These are phyloP conservation scores for Arvicanthis niloticus DNA, from an alignment of 2,113 vertebrate species.

Conservation along the genomic window DNA sequence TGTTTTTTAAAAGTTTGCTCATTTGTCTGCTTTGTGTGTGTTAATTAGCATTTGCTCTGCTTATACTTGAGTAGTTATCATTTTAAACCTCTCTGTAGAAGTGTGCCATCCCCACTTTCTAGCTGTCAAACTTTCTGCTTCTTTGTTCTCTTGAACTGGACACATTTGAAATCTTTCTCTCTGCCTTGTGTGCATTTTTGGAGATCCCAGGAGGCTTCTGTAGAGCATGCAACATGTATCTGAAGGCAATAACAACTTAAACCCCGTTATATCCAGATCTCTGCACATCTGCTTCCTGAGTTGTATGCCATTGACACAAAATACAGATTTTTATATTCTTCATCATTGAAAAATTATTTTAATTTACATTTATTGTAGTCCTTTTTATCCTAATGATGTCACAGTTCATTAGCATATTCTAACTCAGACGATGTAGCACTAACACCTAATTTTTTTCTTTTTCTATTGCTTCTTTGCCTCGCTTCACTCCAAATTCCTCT, in stretches of 20 bases:
- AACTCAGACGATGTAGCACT: neutral
- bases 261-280: neutral
- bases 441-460: neutral
- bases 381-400: neutral
- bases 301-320: neutral
- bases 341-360: neutral
- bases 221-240: neutral
- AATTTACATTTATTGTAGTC: neutral
- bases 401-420: neutral
- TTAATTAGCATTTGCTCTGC: neutral
- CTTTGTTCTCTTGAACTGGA: neutral
- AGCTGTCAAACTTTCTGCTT: neutral
- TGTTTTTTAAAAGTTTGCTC: too few species aligned
- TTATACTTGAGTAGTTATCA: neutral
- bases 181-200: neutral
- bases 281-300: neutral
- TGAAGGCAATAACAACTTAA: neutral
- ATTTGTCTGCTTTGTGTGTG: neutral
- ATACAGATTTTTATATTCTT: neutral
- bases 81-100: neutral
- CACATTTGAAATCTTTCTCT: neutral
- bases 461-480: neutral
- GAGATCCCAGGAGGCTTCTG: neutral
- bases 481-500: neutral
- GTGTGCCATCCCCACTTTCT: too few species aligned